Conservation (phyloP, 2,113 vertebrate genomes). For the Plecturocebus donacophilus region DNA sequence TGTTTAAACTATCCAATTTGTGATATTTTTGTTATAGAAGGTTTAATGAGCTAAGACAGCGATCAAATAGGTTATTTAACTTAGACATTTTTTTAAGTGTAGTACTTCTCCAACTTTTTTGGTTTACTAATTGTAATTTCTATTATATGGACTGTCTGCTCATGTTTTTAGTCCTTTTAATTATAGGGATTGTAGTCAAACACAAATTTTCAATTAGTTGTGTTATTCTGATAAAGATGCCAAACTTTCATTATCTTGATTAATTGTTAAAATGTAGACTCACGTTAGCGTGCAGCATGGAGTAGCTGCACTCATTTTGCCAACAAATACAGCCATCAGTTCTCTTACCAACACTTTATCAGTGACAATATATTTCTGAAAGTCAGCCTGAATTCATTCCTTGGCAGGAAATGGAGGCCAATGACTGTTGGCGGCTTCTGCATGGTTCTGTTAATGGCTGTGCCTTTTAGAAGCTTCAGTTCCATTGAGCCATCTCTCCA, state of each 20-base stretch:
- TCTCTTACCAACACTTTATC: background rate
- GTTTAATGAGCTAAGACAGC: too few species aligned
- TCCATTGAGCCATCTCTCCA: background rate
- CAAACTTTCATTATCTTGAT: background rate
- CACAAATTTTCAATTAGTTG: background rate
- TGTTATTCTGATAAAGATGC: background rate
- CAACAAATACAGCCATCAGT: background rate
- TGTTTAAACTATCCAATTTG: background rate
- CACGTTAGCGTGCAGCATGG: too few species aligned
- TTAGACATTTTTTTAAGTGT: background rate
- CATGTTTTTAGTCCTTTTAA: background rate
- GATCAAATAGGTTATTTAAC: background rate
- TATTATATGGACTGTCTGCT: background rate
- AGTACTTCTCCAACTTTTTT: background rate
- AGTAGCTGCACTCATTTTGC: background rate
- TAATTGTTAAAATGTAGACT: too few species aligned
- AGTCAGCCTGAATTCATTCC: background rate
- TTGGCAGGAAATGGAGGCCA: background rate
- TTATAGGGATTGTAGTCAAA: background rate
- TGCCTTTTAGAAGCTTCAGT: background rate
- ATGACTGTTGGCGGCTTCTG: fast-evolving
- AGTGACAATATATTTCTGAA: background rate
- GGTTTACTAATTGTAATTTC: background rate
- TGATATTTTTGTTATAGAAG: background rate
- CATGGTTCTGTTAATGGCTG: background rate